Evolutionary conservation across 1,140 invertebrate genomes (phyloP), one percentile per base, ranked within the genome.

Genomic region (Drosophila tristis): DNA sequence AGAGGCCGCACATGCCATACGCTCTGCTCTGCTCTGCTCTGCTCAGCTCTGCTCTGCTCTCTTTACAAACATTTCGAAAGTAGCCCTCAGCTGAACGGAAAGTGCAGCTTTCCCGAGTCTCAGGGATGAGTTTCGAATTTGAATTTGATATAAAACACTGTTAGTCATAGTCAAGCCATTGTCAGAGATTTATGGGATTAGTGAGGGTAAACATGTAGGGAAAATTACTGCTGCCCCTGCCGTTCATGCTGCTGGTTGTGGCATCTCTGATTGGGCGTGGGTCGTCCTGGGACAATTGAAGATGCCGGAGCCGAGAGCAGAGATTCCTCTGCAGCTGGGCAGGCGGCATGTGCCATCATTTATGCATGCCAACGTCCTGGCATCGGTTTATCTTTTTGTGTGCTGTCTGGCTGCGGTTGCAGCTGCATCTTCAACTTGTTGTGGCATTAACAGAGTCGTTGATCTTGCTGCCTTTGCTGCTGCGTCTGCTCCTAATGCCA

Each of bases 401-500:
- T 59, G 39, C 71, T 25, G 56, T 65, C 58, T 63, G 71, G 68
- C 8, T 64, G 67, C 70, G 57, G 56, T 63, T 80, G 65, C 74
- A 86, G 61, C 66, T 86, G 78, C 71, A 82, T 84, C 79, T 84
- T 73, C 67, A 58, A 79, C 67, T 82, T 89, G 72, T 73, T 79
- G 79, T 72, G 84, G 74, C 79, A 87, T 87, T 89, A 89, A 87
- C 84, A 73, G 79, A 87, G 75, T 87, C 84, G 84, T 87, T 87
- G 82, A 87, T 87, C 82, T 89, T 81, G 48, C 57, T 47, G 58
- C 31, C 4, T 25, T 4, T 65, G 31, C 16, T 65, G 31, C 16
- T 47, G 20, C 15, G 39, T 16, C 7, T 56, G n/a, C 50, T 57
- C 47, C 25, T 44, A 50, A 43, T 65, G 59, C 54, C 63, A 84